A percentile compares a stretch with the other conserved stretches of the same genome.
These are phyloP conservation scores for Hippocampus comes DNA, from an alignment of 2,113 vertebrate species.

Conservation along the genomic window DNA sequence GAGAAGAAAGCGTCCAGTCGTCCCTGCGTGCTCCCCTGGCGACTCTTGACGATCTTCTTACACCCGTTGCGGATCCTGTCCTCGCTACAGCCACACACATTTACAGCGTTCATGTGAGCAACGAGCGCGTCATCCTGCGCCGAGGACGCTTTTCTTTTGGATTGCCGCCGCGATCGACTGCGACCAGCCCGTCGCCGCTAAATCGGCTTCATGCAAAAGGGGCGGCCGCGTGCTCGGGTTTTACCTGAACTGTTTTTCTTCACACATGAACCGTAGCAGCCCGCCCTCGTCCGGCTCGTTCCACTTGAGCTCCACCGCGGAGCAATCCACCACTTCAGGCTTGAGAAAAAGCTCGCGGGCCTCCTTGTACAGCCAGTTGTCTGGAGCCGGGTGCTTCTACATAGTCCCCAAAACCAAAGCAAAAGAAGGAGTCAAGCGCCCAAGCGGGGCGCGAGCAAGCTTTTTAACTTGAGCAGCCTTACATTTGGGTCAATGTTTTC, in stretches of 20 bases:
- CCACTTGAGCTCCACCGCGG: constrained; percentile 85
- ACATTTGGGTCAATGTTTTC: constrained; percentile 82
- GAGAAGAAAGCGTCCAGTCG: constrained; percentile 93
- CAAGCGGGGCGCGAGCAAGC: too few relatives aligned
- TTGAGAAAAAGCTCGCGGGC: constrained; percentile 85
- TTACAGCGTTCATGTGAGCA: background rate
- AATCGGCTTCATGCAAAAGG: background rate
- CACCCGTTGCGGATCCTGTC: constrained; percentile 87
- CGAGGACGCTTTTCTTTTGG: too few relatives aligned
- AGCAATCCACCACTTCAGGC: constrained; percentile 83
- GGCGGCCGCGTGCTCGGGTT: background rate
- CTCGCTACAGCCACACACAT: constrained; percentile 67
- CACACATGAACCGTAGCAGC: constrained; percentile 85
- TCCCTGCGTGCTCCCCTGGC: constrained; percentile 93
- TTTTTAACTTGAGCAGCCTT: background rate
- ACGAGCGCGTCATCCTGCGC: too few relatives aligned
- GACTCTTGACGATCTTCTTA: constrained; percentile 84
- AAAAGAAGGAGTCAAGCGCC: background rate
- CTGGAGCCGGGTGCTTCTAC: constrained; percentile 85
- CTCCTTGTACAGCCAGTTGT: constrained; percentile 90
- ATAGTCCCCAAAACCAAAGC: background rate
- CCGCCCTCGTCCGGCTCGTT: constrained; percentile 82
- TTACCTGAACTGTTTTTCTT: constrained; percentile 90
- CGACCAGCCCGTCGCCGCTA: too few relatives aligned
- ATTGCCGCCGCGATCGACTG: too few relatives aligned